Conservation (phyloP, 2,797 vertebrate genomes). For the Cyclura pinguis region DNA sequence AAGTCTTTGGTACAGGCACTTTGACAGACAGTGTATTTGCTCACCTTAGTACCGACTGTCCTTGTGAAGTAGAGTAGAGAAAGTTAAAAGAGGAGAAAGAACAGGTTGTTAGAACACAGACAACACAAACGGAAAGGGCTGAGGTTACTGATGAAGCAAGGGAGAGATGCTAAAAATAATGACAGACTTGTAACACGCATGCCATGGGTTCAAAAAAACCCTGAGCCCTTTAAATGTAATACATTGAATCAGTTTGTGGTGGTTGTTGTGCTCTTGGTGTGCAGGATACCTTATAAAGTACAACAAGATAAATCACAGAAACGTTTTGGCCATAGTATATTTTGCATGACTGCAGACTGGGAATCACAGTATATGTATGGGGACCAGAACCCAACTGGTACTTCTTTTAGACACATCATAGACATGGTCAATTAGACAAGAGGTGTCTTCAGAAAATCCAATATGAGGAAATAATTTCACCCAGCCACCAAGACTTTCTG, state of each 20-base stretch:
- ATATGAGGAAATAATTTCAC: background rate
- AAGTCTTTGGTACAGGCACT: constrained; percentile 46
- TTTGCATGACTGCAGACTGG: background rate
- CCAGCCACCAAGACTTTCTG: background rate
- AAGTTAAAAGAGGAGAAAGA: constrained; percentile 85
- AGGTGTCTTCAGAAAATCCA: background rate
- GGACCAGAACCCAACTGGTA: background rate
- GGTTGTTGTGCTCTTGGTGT: background rate
- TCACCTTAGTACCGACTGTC: constrained; percentile 98
- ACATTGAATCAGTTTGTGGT: background rate
- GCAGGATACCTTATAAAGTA: background rate
- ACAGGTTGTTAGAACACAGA: constrained; percentile 82
- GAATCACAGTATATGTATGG: background rate
- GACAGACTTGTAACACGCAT: constrained; percentile 23
- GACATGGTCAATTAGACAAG: background rate
- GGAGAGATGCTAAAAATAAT: constrained; percentile 44
- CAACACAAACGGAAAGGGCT: constrained; percentile 60
- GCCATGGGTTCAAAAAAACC: background rate
- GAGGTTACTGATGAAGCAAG: constrained; percentile 54
- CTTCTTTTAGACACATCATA: background rate
- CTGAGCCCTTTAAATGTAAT: background rate
- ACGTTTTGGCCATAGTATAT: background rate
- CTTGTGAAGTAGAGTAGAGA: constrained; percentile 87
- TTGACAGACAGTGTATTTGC: constrained; percentile 75
- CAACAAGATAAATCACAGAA: background rate